Percentiles rank a stretch among this genome's conserved stretches.
phyloP scores from a whole-genome alignment of 2,888 invertebrate species.

The Melieria omissa region DNA sequence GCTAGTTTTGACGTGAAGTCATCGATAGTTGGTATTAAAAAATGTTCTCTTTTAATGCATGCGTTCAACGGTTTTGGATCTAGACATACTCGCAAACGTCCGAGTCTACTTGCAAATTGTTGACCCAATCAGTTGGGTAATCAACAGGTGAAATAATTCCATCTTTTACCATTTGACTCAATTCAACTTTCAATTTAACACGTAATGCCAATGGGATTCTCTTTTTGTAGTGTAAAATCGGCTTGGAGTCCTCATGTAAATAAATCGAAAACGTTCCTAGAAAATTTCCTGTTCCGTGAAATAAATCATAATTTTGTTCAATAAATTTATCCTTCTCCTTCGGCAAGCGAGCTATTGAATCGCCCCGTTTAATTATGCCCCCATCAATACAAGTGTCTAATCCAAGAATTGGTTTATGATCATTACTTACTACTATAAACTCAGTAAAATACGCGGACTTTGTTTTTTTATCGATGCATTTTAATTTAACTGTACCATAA shows the following conservation, averaged over 20 bases:
- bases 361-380: constrained; percentile 2
- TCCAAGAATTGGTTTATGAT: constrained; percentile 30
- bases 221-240: constrained; percentile 40
- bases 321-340: constrained; percentile 21
- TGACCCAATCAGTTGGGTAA: constrained; percentile 47
- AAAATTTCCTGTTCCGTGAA: constrained; percentile 37
- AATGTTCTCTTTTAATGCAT: constrained; percentile 50
- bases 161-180: constrained; percentile 35
- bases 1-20: constrained; percentile 43
- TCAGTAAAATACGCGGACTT: background rate
- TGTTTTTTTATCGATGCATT: constrained; percentile 1
- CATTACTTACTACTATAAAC: constrained; percentile 29
- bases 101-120: constrained; percentile 43
- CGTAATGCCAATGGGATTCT: constrained; percentile 30
- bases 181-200: constrained; percentile 34
- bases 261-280: constrained; percentile 37
- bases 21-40: constrained; percentile 50
- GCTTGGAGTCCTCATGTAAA: constrained; percentile 40
- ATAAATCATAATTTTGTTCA: constrained; percentile 32
- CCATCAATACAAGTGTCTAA: constrained; percentile 12
- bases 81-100: constrained; percentile 39
- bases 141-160: constrained; percentile 44
- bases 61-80: constrained; percentile 50
- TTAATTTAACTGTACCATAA: constrained; percentile 21
- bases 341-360: background rate